These are phyloP conservation scores for Brachyrhaphis roseni DNA, from an alignment of 2,797 vertebrate genomes.

Conservation along the genomic window DNA sequence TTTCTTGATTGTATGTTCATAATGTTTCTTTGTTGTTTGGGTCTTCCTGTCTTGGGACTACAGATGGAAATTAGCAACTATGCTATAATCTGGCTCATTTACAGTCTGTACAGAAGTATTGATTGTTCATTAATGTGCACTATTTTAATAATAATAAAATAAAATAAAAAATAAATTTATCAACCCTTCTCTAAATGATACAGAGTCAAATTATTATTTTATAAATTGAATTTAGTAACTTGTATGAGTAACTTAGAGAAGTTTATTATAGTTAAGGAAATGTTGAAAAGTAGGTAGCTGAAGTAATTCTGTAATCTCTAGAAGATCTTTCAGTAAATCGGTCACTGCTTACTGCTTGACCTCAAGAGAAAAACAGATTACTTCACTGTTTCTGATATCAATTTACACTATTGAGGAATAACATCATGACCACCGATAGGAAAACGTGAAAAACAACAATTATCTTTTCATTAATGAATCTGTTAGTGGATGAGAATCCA, in stretches of 20 bases:
- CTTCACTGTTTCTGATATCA: background rate
- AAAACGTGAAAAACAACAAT: background rate
- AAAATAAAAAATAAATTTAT: too few species aligned
- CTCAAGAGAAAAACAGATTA: constrained; percentile 3
- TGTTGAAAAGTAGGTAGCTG: background rate
- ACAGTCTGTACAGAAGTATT: too few species aligned
- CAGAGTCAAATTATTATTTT: background rate
- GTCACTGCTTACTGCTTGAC: constrained; percentile 7
- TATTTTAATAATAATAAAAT: too few species aligned
- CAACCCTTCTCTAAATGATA: background rate
- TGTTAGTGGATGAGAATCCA: background rate
- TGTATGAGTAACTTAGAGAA: background rate
- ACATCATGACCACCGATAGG: background rate
- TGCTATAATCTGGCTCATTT: too few species aligned
- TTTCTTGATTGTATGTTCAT: too few species aligned
- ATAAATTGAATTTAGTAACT: constrained; percentile 6
- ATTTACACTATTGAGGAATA: background rate
- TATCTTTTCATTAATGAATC: background rate
- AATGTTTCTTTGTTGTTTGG: too few species aligned
- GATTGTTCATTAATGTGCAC: too few species aligned
- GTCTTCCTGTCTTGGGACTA: too few species aligned
- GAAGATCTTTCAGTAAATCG: constrained; percentile 1
- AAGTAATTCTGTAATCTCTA: background rate
- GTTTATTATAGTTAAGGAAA: background rate
- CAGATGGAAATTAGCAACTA: too few species aligned